phyloP scores from a whole-genome alignment of 1,140 invertebrate genomes.

The Drosophila subobscura region DNA sequence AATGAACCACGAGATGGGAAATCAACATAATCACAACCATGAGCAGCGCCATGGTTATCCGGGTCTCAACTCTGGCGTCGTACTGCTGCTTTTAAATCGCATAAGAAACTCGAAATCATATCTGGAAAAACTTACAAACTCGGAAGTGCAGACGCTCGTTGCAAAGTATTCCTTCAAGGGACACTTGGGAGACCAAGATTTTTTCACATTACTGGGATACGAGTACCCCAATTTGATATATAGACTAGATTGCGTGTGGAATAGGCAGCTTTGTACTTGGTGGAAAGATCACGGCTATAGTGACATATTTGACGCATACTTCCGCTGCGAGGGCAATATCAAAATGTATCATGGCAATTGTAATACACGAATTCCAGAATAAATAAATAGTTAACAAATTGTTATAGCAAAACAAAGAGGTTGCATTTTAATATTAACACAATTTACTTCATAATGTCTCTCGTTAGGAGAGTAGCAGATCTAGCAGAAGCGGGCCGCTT shows the following conservation, averaged over 20 bases:
- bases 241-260: slow-evolving; percentile 92
- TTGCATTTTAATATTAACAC: background rate
- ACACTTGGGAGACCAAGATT: slow-evolving; percentile 95
- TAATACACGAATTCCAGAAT: slow-evolving; percentile 89
- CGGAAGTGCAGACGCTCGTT: slow-evolving; percentile 86
- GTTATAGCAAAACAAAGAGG: slow-evolving; percentile 39
- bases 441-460: no score
- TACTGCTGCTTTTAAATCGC: slow-evolving; percentile 89
- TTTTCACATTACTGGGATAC: slow-evolving; percentile 89
- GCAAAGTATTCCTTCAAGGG: slow-evolving; percentile 90
- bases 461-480: no score
- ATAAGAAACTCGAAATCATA: slow-evolving; percentile 87
- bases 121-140: slow-evolving; percentile 85
- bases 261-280: slow-evolving; percentile 93
- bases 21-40: slow-evolving; percentile 46
- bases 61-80: slow-evolving; percentile 92
- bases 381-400: slow-evolving; percentile 47
- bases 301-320: slow-evolving; percentile 91
- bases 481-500: no score
- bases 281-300: slow-evolving; percentile 92
- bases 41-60: slow-evolving; percentile 86
- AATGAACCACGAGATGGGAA: slow-evolving; percentile 57
- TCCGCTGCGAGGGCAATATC: slow-evolving; percentile 88
- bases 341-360: slow-evolving; percentile 94
- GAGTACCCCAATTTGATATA: slow-evolving; percentile 91